Evolutionary conservation across 1,140 invertebrate species (phyloP).

Genomic region (Diachasma alloeum): DNA sequence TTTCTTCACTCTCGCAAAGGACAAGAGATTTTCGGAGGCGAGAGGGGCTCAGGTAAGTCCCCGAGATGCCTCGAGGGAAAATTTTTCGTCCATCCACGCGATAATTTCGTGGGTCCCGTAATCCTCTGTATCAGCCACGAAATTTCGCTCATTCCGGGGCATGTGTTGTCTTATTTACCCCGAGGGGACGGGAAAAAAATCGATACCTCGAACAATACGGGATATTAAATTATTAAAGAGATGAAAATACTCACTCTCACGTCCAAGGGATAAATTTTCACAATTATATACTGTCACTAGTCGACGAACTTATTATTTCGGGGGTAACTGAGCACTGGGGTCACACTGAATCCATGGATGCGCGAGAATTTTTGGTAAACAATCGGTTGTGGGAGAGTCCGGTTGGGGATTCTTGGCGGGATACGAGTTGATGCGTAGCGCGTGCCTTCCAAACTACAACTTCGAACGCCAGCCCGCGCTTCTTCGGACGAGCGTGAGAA

Average conservation of each 20-base stretch:
- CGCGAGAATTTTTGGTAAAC: background rate
- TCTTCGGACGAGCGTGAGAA: background rate
- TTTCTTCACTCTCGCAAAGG: background rate
- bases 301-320: background rate
- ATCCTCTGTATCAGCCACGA: background rate
- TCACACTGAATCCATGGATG: background rate
- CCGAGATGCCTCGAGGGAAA: too few species aligned
- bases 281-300: too few species aligned
- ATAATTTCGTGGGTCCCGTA: background rate
- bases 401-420: background rate
- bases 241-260: background rate
- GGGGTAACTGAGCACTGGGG: background rate
- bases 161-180: background rate
- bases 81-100: too few species aligned
- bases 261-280: background rate
- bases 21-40: too few species aligned
- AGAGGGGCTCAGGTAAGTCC: background rate
- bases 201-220: background rate
- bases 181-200: background rate
- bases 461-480: constrained; percentile 23
- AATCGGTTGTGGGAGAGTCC: background rate
- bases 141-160: background rate
- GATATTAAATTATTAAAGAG: background rate
- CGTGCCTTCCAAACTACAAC: constrained; percentile 28
- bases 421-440: constrained; percentile 20